Evolutionary conservation across 2,797 vertebrate genomes (phyloP).

Genomic region (Tauraco hartlaubi): DNA sequence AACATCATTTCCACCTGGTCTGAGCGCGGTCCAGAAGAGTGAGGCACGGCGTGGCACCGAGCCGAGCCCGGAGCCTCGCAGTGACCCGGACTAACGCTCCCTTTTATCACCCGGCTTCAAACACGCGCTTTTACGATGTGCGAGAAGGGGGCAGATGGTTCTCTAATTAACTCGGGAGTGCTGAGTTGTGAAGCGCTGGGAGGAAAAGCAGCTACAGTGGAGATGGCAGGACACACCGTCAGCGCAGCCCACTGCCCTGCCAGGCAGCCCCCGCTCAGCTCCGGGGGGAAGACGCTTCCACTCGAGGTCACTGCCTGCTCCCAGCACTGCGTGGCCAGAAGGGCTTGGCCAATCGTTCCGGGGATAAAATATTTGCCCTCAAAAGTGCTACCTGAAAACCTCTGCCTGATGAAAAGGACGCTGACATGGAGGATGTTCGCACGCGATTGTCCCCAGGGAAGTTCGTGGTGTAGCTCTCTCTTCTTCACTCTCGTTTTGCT

Average conservation of each 20-base stretch:
- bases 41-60: not conserved
- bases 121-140: slow-evolving; percentile 62
- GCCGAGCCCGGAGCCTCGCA: slow-evolving; percentile 5
- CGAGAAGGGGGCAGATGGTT: slow-evolving; percentile 61
- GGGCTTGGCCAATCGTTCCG: not conserved
- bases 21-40: not conserved
- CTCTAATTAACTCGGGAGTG: slow-evolving; percentile 62
- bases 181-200: slow-evolving; percentile 48
- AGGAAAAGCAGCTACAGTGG: slow-evolving; percentile 47
- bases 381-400: not conserved
- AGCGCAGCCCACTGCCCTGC: not conserved
- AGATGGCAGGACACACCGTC: not conserved
- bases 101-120: slow-evolving; percentile 59
- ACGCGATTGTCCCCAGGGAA: not conserved
- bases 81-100: slow-evolving; percentile 30
- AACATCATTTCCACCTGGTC: slow-evolving; percentile 59
- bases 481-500: not conserved
- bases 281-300: rapidly evolving
- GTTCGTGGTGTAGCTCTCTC: rapidly evolving
- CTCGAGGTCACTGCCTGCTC: not conserved
- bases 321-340: rapidly evolving
- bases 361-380: not conserved
- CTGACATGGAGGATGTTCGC: not conserved
- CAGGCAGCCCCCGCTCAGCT: not conserved
- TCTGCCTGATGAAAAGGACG: not conserved